Evolutionary conservation across 2,888 invertebrate genomes (phyloP).

Genomic region (Dione vanillae): DNA sequence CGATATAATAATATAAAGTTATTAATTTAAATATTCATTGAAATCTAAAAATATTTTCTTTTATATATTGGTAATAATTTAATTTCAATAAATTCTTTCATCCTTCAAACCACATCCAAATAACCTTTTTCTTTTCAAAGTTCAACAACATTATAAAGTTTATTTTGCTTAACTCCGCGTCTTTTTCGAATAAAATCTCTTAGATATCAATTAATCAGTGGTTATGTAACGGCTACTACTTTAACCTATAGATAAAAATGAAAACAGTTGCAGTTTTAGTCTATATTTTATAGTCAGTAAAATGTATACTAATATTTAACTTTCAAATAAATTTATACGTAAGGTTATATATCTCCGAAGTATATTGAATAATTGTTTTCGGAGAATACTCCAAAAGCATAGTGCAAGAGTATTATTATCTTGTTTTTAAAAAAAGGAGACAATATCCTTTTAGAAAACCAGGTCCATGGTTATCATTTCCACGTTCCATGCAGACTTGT

Average conservation of each 20-base stretch:
- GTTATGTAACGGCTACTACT: not conserved
- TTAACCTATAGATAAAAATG: not conserved
- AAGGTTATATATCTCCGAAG: no score
- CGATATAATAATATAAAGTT: not conserved
- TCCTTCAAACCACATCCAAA: not conserved
- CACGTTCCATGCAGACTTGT: no score
- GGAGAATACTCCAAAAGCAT: no score
- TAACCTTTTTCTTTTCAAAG: conserved; percentile 1
- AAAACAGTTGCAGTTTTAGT: not conserved
- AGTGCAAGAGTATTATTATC: no score
- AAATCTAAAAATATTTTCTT: not conserved
- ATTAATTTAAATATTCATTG: not conserved
- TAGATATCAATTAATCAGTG: not conserved
- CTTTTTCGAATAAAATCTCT: not conserved
- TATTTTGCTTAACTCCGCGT: conserved; percentile 1
- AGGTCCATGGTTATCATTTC: no score
- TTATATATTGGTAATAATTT: not conserved
- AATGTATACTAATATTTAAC: not conserved
- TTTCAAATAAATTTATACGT: no score
- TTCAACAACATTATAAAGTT: conserved; percentile 1
- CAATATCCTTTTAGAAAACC: no score
- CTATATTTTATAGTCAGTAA: not conserved
- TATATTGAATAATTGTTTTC: no score
- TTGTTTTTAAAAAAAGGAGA: no score
- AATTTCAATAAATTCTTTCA: not conserved